Percentiles rank a stretch among this genome's conserved stretches.
These are phyloP conservation scores for Thaleichthys pacificus DNA, from an alignment of 2,797 vertebrate genomes.

Conservation along the genomic window DNA sequence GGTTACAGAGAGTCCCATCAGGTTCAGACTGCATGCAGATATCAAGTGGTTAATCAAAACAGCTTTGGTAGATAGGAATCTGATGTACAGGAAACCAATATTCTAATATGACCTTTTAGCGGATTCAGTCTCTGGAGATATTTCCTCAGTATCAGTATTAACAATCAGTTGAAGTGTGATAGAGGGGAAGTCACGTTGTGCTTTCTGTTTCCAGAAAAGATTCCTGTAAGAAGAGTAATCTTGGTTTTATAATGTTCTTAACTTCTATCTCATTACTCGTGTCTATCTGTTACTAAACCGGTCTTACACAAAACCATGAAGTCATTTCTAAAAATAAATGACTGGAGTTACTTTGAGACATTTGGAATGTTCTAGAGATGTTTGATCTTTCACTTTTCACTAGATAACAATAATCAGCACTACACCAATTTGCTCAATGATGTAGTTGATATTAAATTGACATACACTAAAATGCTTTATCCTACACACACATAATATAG, in stretches of 20 bases:
- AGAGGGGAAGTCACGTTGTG: background rate
- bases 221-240: conserved; percentile 35
- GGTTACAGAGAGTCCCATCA: no score
- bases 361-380: background rate
- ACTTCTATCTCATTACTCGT: conserved; percentile 47
- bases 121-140: no score
- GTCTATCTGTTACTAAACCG: conserved; percentile 48
- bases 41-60: no score
- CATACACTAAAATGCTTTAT: no score
- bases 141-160: no score
- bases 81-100: no score
- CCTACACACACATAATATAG: background rate
- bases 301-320: conserved; percentile 58
- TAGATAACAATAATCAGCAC: background rate
- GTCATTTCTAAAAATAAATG: conserved; percentile 32
- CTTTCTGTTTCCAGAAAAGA: conserved; percentile 25
- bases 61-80: no score
- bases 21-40: no score
- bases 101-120: no score
- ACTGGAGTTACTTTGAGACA: background rate
- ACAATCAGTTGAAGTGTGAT: no score
- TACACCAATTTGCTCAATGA: background rate
- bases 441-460: background rate
- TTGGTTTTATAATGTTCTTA: conserved; percentile 58
- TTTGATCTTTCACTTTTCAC: background rate